Base-by-base conservation (phyloP, 2,797 vertebrate species). In the Betta splendens region DNA sequence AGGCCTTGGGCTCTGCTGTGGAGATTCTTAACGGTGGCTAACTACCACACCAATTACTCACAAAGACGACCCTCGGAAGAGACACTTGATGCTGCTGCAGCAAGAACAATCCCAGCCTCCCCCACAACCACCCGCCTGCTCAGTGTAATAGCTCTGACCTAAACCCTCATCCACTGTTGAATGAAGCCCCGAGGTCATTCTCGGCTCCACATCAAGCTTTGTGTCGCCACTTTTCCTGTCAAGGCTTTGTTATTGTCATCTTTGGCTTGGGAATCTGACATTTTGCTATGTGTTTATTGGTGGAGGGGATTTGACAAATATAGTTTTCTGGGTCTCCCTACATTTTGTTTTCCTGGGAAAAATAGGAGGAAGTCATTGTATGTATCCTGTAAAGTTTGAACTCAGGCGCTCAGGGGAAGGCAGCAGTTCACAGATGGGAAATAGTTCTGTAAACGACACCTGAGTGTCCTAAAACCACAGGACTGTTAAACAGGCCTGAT, bases 241-340 rank as follows among this genome's bases (percentile, higher is more conserved):
- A 59, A 40, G 59, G 45, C 74, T 56, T 73, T 81, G 49, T 72
- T 77, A 53, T 77, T 72, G 64, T 63, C 64, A 45, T 76, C 69
- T 77, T 58, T 65, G 64, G 36, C 56, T 62, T 66, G 66, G 60
- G 52, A 76, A 67, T 16, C 62, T 49, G 56, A 64, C 59, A 65
- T 74, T 84, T 84, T 75, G 86, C 78, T 81, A 69, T 54, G 72
- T 84, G 80, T 83, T 84, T 83, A 81, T 75, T 76, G 54, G 58
- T 62, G 21, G 28, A n/a, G 37, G 35, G 32, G 42, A 5, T 38
- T 68, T 43, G 64, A 79, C 72, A 57, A 72, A 84, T 66, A 72
- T 58, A 45, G 62, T 79, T 76, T 76, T 66, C 54, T 62, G 63
- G 70, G 61, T 48, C 25, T 52, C 57, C 66, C 68, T 48, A 15